phyloP scores from a whole-genome alignment of 2,113 vertebrate species.

The Peromyscus maniculatus region DNA sequence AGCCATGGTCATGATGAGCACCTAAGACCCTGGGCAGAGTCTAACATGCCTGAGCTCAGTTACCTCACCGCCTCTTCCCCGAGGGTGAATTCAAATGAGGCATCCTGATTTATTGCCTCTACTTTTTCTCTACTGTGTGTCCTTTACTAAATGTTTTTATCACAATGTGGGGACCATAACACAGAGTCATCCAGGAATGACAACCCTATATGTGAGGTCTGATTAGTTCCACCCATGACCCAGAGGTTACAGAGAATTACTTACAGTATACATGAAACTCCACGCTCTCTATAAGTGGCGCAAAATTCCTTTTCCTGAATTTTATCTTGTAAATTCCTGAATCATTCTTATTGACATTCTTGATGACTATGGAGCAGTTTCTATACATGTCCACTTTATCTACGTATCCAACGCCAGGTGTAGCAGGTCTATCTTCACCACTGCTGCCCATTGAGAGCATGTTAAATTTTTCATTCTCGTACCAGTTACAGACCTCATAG shows the following conservation, averaged over 20 bases:
- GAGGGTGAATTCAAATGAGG: neutral
- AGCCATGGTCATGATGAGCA: fast-evolving
- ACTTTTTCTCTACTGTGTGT: neutral
- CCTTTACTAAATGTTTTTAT: neutral
- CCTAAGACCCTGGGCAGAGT: neutral
- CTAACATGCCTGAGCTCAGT: neutral
- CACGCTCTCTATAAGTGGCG: no score
- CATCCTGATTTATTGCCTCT: neutral
- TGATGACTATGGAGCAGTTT: neutral
- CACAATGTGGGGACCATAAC: fast-evolving
- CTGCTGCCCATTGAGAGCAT: no score
- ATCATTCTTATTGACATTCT: neutral
- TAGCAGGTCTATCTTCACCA: no score
- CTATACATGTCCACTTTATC: no score
- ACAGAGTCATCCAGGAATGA: neutral
- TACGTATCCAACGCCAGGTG: no score
- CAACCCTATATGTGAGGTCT: neutral
- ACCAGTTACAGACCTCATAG: no score
- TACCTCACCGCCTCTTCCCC: neutral
- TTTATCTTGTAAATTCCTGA: neutral
- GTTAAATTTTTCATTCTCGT: no score
- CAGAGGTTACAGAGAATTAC: neutral
- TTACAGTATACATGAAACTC: neutral
- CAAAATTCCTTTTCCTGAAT: no score
- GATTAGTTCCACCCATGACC: neutral